Base-by-base conservation (phyloP, 2,888 invertebrate genomes). In the Hyppa rectilinea region DNA sequence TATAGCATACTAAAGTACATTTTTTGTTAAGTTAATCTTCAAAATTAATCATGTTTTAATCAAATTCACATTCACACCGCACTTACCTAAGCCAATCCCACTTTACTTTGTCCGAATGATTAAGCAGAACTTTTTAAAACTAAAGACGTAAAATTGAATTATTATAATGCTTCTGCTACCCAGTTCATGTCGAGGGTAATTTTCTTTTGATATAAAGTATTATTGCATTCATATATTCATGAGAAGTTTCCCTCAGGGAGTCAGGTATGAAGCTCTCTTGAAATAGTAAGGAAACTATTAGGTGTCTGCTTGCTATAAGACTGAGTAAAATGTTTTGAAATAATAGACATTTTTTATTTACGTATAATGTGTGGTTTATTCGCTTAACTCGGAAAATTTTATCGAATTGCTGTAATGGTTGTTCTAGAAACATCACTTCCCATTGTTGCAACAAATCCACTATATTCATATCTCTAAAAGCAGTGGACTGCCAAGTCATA, bases 221-320 rank as follows among this genome's bases (percentile, higher is more conserved):
- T 79, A 73, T 59, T 74, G 53, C 73, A 76, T 79, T 78, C 75
- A 75, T 75, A 56, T 71, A 75, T 75, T 79, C 80, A 76, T 79
- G 80, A 79, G 53, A 43, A 62, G 49, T 49, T 73, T 50, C 47
- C 49, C 50, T 38, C 53, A 9, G 31, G 72, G 59, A 29, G 5
- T 40, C 49, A 55, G 47, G 31, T 61, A 23, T 50, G 49, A 61
- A 77, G 49, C 55, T 31, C 47, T 49, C 47, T 75, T 45, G n/a
- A 7, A 52, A 40, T 23, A 53, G 43, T 45, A 45, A 49, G 52
- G 43, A 55, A 73, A 74, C 53, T 62, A 67, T 61, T 29, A n/a
- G n/a, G 29, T 38, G 23, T 72, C 40, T 43, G 20, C 40, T 29
- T 6, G 6, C 14, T 59, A 40, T 29, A 12, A 17, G n/a, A 34